These are phyloP conservation scores for Merops nubicus DNA, from an alignment of 2,113 vertebrate species.

Conservation along the genomic window DNA sequence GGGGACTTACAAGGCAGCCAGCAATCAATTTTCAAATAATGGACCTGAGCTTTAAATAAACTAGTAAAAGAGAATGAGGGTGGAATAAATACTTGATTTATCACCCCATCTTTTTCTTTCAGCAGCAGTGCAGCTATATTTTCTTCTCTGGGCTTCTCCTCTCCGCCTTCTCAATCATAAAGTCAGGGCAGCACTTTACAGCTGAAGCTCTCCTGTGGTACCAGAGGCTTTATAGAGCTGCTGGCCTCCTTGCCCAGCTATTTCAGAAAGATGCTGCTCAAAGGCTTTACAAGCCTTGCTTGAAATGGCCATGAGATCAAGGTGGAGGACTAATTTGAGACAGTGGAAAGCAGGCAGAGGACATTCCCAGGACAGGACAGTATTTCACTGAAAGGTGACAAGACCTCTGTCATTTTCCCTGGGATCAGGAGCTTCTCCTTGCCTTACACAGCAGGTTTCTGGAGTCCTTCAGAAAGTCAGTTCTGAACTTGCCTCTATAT, in stretches of 20 bases:
- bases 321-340: background rate
- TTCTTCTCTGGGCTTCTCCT: background rate
- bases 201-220: background rate
- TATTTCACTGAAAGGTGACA: background rate
- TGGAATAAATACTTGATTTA: background rate
- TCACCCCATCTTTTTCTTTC: background rate
- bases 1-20: background rate
- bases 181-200: background rate
- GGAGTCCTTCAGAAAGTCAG: background rate
- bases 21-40: background rate
- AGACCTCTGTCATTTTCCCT: background rate
- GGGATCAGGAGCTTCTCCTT: background rate
- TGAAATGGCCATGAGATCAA: background rate
- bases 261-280: background rate
- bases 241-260: fast-evolving
- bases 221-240: background rate
- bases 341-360: background rate
- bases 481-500: background rate
- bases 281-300: background rate
- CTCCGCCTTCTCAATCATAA: background rate
- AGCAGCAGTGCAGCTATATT: background rate
- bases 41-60: background rate
- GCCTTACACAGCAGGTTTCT: background rate
- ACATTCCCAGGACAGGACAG: background rate
- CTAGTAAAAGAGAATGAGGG: background rate